These are phyloP conservation scores for Eremobia ochroleuca DNA, from an alignment of 2,888 invertebrate species.

Conservation along the genomic window DNA sequence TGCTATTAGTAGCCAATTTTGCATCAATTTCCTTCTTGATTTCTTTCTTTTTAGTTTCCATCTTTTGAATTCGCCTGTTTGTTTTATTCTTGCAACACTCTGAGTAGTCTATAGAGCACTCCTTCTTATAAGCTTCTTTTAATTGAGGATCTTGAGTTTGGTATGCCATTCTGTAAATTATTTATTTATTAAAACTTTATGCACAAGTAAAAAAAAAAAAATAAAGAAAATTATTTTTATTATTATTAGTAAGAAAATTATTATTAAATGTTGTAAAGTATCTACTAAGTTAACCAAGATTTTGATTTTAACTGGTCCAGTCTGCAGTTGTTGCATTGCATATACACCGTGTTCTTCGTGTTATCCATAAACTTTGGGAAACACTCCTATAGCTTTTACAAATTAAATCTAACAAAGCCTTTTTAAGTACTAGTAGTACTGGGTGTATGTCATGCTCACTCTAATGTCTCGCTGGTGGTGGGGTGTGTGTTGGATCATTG, in stretches of 20 bases:
- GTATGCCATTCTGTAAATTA: slow-evolving; percentile 83
- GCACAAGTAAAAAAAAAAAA: too few relatives aligned
- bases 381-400: too few relatives aligned
- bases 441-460: too few relatives aligned
- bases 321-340: background rate
- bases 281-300: background rate
- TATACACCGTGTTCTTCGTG: too few relatives aligned
- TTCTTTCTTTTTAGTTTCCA: slow-evolving; percentile 74
- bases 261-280: slow-evolving; percentile 19
- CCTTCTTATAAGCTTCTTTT: slow-evolving; percentile 81
- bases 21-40: slow-evolving; percentile 66
- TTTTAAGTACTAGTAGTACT: too few relatives aligned
- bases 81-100: slow-evolving; percentile 84
- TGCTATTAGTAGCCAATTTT: slow-evolving; percentile 65
- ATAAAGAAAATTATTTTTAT: too few relatives aligned
- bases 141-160: slow-evolving; percentile 83
- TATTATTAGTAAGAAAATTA: too few relatives aligned
- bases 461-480: too few relatives aligned
- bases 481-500: too few relatives aligned
- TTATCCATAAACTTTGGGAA: too few relatives aligned
- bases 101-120: slow-evolving; percentile 80
- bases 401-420: too few relatives aligned
- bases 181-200: too few relatives aligned
- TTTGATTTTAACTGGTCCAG: background rate
- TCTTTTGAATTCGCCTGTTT: slow-evolving; percentile 74